Base-by-base conservation (phyloP, 2,888 invertebrate species). In the Orgyia antiqua region DNA sequence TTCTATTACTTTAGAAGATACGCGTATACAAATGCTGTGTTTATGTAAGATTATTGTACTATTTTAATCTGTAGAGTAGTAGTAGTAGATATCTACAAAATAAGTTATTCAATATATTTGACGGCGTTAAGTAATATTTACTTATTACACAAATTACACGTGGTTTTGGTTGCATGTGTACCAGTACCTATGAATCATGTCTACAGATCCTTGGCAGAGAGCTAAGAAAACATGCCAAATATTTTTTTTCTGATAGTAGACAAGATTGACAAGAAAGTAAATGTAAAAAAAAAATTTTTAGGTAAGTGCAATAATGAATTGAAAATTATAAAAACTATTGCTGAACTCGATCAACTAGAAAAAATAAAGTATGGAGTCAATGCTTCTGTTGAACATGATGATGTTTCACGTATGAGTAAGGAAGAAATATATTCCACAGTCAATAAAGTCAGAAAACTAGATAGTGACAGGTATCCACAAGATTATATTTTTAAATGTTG, bases 261-360 rank as follows among this genome's bases (percentile, higher is more conserved):
- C n/a, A n/a, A n/a, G n/a, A n/a, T n/a, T n/a, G n/a, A n/a, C n/a
- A n/a, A n/a, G n/a, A n/a, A n/a, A n/a, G n/a, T n/a, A n/a, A n/a
- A n/a, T n/a, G n/a, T n/a, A n/a, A n/a, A n/a, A n/a, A n/a, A n/a
- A 15, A 29, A 31, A 24, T 37, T 23, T 24, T 10, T 32, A 63
- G 61, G 42, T 13, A 49, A 58, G 33, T 58, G 58, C 27, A 65
- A 61, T 33, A 62, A 55, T 13, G 59, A 57, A 44, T 28, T 65
- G 29, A 47, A 56, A 13, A 49, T 58, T 5, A 36, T 34, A 9
- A 62, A 59, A 29, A 45, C 52, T 0, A 29, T 42, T 24, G 39
- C 48, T 1, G 62, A 63, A 25, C 51, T 57, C 48, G 24, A 27
- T 5, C 13, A 45, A 11, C 48, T 53, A n/a, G 33, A 49, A 4